These are phyloP conservation scores for Daboia siamensis DNA, from an alignment of 2,113 vertebrate genomes.

Conservation along the genomic window DNA sequence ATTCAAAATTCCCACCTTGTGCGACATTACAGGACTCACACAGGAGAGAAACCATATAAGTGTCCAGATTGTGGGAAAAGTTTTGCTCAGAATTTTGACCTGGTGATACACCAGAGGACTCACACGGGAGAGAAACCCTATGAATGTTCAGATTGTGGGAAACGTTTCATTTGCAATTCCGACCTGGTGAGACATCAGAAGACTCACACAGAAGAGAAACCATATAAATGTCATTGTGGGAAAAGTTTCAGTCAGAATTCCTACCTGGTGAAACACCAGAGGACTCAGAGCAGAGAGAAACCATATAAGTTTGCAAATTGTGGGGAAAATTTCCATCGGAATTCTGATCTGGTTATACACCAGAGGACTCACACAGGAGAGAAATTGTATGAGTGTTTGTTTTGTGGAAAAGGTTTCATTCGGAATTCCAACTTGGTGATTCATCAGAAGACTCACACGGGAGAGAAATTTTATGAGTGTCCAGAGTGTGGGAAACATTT, in stretches of 20 bases:
- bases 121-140: not conserved
- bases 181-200: not conserved
- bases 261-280: not conserved
- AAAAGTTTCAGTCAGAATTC: not conserved
- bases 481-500: not conserved
- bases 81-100: not conserved
- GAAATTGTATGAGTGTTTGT: not conserved
- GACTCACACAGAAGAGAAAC: not conserved
- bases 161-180: not conserved
- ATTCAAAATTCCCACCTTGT: too few relatives aligned
- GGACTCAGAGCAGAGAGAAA: not conserved
- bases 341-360: not conserved
- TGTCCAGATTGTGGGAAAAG: not conserved
- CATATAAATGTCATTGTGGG: not conserved
- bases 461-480: not conserved
- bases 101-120: not conserved
- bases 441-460: not conserved
- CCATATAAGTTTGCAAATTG: not conserved
- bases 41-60: too few relatives aligned
- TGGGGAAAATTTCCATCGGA: not conserved
- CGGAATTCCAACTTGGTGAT: not conserved
- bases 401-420: not conserved
- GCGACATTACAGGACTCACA: too few relatives aligned
- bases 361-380: not conserved
- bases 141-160: not conserved